Base-by-base conservation (phyloP, 2,797 vertebrate genomes). In the Catharus ustulatus region DNA sequence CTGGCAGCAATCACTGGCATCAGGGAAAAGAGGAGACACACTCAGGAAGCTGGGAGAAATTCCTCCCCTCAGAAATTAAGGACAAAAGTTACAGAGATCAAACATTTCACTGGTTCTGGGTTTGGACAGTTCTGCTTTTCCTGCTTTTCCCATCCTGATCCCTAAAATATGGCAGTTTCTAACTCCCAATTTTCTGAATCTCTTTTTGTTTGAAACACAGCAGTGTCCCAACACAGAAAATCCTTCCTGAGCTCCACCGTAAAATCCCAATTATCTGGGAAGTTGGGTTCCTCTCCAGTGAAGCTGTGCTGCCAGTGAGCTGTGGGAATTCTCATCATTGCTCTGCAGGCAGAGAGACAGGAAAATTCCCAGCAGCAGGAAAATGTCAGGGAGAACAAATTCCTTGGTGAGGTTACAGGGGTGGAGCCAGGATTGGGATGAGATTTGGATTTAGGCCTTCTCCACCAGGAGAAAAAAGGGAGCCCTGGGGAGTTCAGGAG, bases 1-100 rank as follows among this genome's bases (percentile, higher is more conserved):
- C 97, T 98, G 23, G 99, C 99, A 48, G 99, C 99, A 16, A 99
- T 99, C 98, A 99, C 99, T 99, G 91, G 46, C 10, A 23, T 77
- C 21, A 88, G 34, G 54, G 68, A 68, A 85, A 32, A 64, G 20
- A 45, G 43, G 45, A 66, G 20, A 52, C 16, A 36, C 11, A 4
- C n/a, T 95, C 46, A 94, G 30, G 3, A 38, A 43, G 51, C 6
- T 51, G 51, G 43, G 45, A 52, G 15, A 26, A 23, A 29, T 19
- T 36, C 83, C 49, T 42, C 36, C 46, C 8, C 14, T 48, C 49
- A 30, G 29, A 51, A 45, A 15, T n/a, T 19, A 77, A 86, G 27
- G 61, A 48, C 18, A 2, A 72, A 94, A 93, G 54, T 15, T 38
- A 75, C 0, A 42, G 46, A 52, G 21, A 38, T 8, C 29, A 16